phyloP scores from a whole-genome alignment of 2,888 invertebrate species.

The Lasioglossum vierecki region DNA sequence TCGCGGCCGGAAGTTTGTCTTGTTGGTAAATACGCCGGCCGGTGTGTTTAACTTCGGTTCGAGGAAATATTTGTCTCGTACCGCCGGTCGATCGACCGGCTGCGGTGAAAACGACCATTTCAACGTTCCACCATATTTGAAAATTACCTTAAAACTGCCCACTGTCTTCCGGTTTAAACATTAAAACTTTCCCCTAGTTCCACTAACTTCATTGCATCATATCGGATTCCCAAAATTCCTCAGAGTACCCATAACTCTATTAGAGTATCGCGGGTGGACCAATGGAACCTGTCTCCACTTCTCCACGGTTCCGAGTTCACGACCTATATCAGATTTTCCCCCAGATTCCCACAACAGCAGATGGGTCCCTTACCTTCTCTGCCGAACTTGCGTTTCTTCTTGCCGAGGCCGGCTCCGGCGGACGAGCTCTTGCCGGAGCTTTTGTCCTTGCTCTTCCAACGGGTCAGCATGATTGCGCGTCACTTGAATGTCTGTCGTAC shows the following conservation, averaged over 20 bases:
- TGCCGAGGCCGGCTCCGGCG: slow-evolving; percentile 85
- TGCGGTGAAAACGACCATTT: background rate
- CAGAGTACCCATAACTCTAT: background rate
- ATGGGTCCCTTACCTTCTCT: slow-evolving; percentile 87
- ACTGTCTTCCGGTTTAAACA: too few species aligned
- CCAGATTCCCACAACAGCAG: background rate
- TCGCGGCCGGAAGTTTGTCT: background rate
- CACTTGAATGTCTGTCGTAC: slow-evolving; percentile 54
- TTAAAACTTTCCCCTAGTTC: background rate
- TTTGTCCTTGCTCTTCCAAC: slow-evolving; percentile 94
- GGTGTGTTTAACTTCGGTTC: background rate
- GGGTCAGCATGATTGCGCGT: slow-evolving; percentile 88
- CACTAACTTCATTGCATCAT: background rate
- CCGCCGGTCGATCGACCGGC: background rate
- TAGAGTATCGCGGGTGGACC: background rate
- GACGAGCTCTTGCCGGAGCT: slow-evolving; percentile 87
- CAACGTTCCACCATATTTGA: background rate
- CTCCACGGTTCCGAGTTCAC: background rate
- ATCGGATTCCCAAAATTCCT: background rate
- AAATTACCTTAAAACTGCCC: background rate
- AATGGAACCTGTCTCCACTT: background rate
- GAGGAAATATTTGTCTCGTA: background rate
- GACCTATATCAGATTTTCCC: background rate
- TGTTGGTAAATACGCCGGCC: slow-evolving; percentile 4
- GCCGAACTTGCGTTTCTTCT: slow-evolving; percentile 93